Base-by-base conservation (phyloP, 1,140 invertebrate species). In the Berghia stephanieae region DNA sequence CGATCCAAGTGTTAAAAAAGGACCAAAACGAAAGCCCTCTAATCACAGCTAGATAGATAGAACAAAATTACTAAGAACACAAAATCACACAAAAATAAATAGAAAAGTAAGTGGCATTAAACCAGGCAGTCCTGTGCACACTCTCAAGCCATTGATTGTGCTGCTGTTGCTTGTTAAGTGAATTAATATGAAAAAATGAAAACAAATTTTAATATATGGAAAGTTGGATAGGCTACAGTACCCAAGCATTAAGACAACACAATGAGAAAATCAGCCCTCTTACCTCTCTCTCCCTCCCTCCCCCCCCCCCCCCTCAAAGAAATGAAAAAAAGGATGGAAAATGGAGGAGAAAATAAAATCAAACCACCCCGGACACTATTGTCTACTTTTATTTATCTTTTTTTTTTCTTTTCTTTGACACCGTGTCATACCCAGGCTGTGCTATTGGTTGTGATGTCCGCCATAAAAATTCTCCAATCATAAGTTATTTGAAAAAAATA, bases 401-500 rank as follows among this genome's bases (percentile, higher is more conserved):
- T 31, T 27, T 21, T 67, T 42, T 36, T 36, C 40, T 8, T 38
- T n/a, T 38, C 21, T 6, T 67, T 67, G 8, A 27, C 57, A 13
- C 31, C 27, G 31, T n/a, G 8, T 38, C 8, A 67, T 67, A 5
- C 8, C n/a, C 21, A n/a, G 21, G 10, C 10, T 21, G n/a, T 36
- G 34, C 24, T 57, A 31, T 36, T 3, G 46, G 36, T 18, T 27
- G 34, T 21, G 34, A 38, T 24, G 42, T 3, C 6, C 34, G n/a
- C 24, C 18, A n/a, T 31, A 24, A 31, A 43, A 49, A n/a, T 27
- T 38, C 63, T 63, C 90, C 91, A 92, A 91, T 95, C 94, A 88
- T 97, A 95, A 78, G 94, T n/a, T n/a, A n/a, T n/a, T n/a, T n/a
- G n/a, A n/a, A n/a, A n/a, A n/a, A n/a, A n/a, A n/a, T n/a, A n/a